These are phyloP conservation scores for Alexandromys fortis DNA, from an alignment of 2,113 vertebrate genomes.

Conservation along the genomic window DNA sequence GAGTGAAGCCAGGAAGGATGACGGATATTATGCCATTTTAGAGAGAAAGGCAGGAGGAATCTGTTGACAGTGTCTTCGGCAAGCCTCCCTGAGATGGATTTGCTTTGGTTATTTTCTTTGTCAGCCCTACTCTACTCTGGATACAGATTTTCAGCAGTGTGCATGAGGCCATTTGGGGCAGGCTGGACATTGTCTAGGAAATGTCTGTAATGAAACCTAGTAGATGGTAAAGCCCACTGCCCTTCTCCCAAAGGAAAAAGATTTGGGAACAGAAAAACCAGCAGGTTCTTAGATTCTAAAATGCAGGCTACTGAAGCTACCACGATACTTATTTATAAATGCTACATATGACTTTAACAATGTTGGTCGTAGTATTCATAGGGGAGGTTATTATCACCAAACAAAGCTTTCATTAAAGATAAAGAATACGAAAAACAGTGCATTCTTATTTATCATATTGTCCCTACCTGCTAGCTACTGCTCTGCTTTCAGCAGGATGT, in stretches of 20 bases:
- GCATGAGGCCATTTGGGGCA: neutral
- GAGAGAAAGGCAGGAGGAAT: neutral
- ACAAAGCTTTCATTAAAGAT: slow-evolving; percentile 36
- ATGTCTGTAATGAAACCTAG: neutral
- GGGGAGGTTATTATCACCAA: slow-evolving; percentile 1
- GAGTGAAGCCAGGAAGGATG: neutral
- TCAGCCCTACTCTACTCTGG: neutral
- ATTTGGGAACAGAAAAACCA: neutral
- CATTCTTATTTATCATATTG: slow-evolving; percentile 23
- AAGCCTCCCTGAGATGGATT: neutral
- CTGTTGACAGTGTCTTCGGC: neutral
- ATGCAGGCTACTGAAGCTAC: neutral
- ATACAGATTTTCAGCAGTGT: neutral
- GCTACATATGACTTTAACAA: neutral
- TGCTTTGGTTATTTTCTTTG: neutral
- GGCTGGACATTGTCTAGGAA: neutral
- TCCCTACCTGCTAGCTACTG: neutral
- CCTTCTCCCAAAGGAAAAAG: neutral
- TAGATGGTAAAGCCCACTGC: neutral
- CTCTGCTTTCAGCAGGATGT: neutral
- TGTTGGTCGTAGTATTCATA: slow-evolving; percentile 11
- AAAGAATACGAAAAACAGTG: neutral
- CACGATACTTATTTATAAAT: slow-evolving; percentile 13
- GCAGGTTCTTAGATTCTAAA: slow-evolving; percentile 21
- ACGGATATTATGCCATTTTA: neutral